phyloP scores from a whole-genome alignment of 2,113 vertebrate species.

The Herpetotheres cachinnans region DNA sequence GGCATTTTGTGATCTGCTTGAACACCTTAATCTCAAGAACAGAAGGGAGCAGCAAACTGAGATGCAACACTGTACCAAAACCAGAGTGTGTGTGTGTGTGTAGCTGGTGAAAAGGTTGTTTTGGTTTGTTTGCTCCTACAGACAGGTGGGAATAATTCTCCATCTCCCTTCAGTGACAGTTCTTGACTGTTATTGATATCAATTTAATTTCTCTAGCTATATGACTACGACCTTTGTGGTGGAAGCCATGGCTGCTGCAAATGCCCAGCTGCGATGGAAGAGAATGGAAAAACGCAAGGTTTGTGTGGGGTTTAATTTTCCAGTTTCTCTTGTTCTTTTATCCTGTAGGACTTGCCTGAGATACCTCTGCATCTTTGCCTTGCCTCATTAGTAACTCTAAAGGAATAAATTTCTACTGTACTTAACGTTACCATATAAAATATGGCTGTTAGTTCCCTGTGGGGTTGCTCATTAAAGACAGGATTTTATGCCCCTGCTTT shows the following conservation, averaged over 20 bases:
- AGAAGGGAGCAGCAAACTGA: background rate
- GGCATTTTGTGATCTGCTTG: background rate
- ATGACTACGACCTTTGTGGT: slow-evolving; percentile 97
- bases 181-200: background rate
- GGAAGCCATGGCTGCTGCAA: slow-evolving; percentile 97
- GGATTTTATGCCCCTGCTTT: slow-evolving; percentile 21
- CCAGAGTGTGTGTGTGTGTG: accelerated
- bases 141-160: background rate
- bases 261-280: slow-evolving; percentile 94
- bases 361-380: background rate
- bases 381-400: slow-evolving; percentile 6
- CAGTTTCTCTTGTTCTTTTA: background rate
- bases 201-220: slow-evolving; percentile 75
- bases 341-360: background rate
- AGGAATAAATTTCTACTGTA: slow-evolving; percentile 39
- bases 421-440: slow-evolving; percentile 39
- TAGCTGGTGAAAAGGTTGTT: background rate
- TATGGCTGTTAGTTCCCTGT: background rate
- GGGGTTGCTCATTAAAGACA: slow-evolving; percentile 45
- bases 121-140: background rate
- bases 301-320: background rate
- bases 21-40: background rate
- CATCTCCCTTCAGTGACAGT: background rate
- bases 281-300: slow-evolving; percentile 91
- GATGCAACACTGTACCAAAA: background rate